phyloP scores from a whole-genome alignment of 1,140 invertebrate species.

The Aporrectodea caliginosa region DNA sequence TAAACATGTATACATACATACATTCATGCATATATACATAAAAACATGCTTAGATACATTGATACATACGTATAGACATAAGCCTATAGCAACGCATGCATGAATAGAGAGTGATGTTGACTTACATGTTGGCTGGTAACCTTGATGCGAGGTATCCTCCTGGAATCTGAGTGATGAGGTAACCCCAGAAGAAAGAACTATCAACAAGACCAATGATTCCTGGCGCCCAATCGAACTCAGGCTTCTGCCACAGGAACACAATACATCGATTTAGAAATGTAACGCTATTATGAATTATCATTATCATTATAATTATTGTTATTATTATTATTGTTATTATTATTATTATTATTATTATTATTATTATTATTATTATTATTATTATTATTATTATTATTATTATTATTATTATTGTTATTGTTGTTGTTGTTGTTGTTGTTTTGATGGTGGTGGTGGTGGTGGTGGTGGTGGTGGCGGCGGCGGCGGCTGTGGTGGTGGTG shows the following conservation, averaged over 20 bases:
- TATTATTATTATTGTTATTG: conserved; percentile 17
- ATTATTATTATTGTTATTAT: conserved; percentile 15
- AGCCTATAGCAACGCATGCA: no score
- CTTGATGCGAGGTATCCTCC: conserved; percentile 95
- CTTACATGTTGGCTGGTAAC: conserved; percentile 88
- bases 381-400: conserved; percentile 9
- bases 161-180: conserved; percentile 95
- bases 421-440: conserved; percentile 4
- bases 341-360: conserved; percentile 18
- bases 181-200: conserved; percentile 98
- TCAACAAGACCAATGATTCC: conserved; percentile 83
- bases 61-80: no score
- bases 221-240: conserved; percentile 78
- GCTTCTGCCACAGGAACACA: conserved; percentile 42
- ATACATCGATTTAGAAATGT: no score
- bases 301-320: neutral
- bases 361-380: conserved; percentile 14
- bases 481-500: no score
- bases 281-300: no score
- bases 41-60: no score
- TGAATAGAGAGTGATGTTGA: no score
- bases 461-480: no score
- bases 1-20: no score
- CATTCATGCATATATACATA: no score
- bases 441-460: no score